Evolutionary conservation across 2,888 invertebrate species (phyloP).

Genomic region (Odontothrips loti): DNA sequence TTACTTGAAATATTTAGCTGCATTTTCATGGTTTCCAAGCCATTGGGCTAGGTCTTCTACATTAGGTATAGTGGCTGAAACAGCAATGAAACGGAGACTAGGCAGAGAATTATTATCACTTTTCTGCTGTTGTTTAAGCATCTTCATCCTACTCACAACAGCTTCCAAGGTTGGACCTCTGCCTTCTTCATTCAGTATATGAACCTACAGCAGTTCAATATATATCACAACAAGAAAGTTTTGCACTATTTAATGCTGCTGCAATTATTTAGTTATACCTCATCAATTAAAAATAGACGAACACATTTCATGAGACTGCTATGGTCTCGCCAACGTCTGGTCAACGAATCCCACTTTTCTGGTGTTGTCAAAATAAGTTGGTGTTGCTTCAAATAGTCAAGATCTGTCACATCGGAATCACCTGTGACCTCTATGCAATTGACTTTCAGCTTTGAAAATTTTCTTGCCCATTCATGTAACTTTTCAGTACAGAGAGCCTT

Average conservation of each 20-base stretch:
- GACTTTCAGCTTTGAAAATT: constrained; percentile 60
- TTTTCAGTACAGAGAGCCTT: constrained; percentile 74
- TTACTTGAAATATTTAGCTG: constrained; percentile 55
- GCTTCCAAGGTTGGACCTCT: constrained; percentile 75
- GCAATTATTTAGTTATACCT: constrained; percentile 49
- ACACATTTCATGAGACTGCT: constrained; percentile 58
- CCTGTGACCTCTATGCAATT: constrained; percentile 69
- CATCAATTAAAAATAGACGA: constrained; percentile 68
- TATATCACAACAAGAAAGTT: neutral
- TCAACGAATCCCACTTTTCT: constrained; percentile 80
- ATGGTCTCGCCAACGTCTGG: constrained; percentile 68
- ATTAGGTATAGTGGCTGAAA: constrained; percentile 76
- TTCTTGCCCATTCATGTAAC: constrained; percentile 65
- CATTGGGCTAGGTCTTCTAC: constrained; percentile 69
- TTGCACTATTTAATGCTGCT: neutral
- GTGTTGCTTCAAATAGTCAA: constrained; percentile 45
- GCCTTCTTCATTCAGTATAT: constrained; percentile 65
- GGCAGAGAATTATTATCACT: constrained; percentile 28
- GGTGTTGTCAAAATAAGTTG: constrained; percentile 74
- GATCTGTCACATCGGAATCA: constrained; percentile 64
- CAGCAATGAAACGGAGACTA: constrained; percentile 63
- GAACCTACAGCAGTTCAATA: constrained; percentile 48
- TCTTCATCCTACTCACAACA: constrained; percentile 76
- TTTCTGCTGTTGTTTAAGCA: constrained; percentile 49
- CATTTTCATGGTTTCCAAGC: constrained; percentile 54